These are phyloP conservation scores for Furnarius figulus DNA, from an alignment of 2,113 vertebrate species.

Conservation along the genomic window DNA sequence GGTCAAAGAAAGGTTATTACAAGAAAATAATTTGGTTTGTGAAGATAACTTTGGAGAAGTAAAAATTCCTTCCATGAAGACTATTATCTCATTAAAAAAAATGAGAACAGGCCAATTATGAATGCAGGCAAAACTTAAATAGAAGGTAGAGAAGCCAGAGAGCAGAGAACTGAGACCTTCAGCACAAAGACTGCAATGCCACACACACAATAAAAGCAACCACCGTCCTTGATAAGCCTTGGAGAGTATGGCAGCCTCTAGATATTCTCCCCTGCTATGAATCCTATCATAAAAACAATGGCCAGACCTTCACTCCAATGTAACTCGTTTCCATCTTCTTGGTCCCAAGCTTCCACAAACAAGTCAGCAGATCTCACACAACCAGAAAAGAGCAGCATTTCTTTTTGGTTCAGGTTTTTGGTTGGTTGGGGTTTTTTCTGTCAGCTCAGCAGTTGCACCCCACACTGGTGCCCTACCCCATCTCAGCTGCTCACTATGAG, in stretches of 20 bases:
- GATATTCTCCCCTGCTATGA: not conserved
- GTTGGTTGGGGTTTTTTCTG: not conserved
- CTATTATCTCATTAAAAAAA: not conserved
- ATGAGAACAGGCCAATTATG: not conserved
- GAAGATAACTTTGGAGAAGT: not conserved
- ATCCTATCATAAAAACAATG: not conserved
- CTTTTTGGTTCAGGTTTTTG: no score
- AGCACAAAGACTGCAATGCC: not conserved
- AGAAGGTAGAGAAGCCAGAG: not conserved
- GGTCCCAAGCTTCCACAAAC: not conserved
- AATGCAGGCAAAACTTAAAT: not conserved
- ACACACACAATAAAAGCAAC: not conserved
- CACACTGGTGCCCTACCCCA: not conserved
- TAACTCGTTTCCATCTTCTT: not conserved
- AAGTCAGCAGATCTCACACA: not conserved
- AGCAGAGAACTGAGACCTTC: not conserved
- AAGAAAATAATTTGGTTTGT: not conserved
- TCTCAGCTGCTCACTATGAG: not conserved
- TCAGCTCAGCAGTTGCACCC: not conserved
- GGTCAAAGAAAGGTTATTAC: constrained; percentile 40
- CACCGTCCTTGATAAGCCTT: not conserved
- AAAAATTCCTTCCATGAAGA: not conserved
- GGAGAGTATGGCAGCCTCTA: not conserved
- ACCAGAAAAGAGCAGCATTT: not conserved
- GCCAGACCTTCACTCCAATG: not conserved